Conservation (phyloP, 2,113 vertebrate species). For the Bubalus kerabau region DNA sequence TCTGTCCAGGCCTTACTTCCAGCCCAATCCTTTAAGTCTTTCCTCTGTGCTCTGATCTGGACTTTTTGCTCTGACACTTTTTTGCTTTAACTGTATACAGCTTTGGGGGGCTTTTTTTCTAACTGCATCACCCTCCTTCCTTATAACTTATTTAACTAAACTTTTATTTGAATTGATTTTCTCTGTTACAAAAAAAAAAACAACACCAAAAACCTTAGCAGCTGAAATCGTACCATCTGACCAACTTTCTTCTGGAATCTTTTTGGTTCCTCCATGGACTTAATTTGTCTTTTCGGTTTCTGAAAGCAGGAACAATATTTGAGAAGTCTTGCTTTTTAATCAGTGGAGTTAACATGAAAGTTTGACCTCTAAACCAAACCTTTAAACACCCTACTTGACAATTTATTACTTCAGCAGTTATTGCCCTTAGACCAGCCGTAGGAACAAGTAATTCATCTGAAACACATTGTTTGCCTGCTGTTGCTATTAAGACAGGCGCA, state of each 20-base stretch:
- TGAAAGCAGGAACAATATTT: neutral
- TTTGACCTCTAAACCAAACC: constrained; percentile 22
- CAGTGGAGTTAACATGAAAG: constrained; percentile 28
- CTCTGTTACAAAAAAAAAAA: neutral
- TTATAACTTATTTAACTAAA: neutral
- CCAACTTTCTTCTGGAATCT: neutral
- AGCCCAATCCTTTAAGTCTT: neutral
- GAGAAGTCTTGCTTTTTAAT: constrained; percentile 48
- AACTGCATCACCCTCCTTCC: neutral
- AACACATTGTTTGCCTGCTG: neutral
- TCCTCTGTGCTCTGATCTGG: neutral
- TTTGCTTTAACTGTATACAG: neutral
- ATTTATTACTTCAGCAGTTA: constrained; percentile 11
- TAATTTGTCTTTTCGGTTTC: neutral
- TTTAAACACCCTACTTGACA: constrained; percentile 20
- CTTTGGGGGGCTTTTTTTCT: neutral
- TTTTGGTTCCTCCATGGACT: neutral
- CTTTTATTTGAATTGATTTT: neutral
- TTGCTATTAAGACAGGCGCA: neutral
- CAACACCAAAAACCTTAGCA: too few species aligned
- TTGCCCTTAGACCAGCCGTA: neutral
- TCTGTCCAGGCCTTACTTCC: neutral
- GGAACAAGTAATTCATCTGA: constrained; percentile 23
- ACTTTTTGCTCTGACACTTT: neutral
- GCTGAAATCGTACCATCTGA: neutral